These are phyloP conservation scores for Phengaris alcon DNA, from an alignment of 2,888 invertebrate genomes.

Conservation along the genomic window DNA sequence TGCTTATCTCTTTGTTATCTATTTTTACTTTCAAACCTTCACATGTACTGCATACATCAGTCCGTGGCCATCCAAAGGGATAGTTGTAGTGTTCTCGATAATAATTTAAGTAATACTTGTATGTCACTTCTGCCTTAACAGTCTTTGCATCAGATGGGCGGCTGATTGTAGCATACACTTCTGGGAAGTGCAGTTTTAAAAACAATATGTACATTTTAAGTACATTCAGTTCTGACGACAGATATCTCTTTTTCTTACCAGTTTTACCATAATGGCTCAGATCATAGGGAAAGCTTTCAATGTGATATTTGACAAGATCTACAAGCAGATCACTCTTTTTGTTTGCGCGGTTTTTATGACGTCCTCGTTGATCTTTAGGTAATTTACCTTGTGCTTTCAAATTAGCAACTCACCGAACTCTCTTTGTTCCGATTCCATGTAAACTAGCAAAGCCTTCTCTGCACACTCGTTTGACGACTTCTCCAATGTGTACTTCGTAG, in stretches of 20 bases:
- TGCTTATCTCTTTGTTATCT: too few species aligned
- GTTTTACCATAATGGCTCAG: not conserved
- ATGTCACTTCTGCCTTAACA: not conserved
- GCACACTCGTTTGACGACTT: not conserved
- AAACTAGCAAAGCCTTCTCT: too few species aligned
- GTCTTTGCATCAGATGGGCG: not conserved
- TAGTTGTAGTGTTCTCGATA: too few species aligned
- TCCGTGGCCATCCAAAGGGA: too few species aligned
- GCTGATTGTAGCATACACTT: not conserved
- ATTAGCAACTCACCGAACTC: not conserved
- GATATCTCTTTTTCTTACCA: not conserved
- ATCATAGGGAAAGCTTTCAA: not conserved
- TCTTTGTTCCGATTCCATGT: not conserved
- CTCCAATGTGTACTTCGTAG: not conserved
- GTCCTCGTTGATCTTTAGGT: not conserved
- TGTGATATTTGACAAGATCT: not conserved
- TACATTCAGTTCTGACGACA: slow-evolving; percentile 1
- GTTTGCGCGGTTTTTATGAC: too few species aligned
- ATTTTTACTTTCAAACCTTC: too few species aligned
- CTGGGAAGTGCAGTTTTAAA: slow-evolving; percentile 1
- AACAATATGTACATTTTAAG: slow-evolving; percentile 1
- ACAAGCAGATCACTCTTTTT: not conserved
- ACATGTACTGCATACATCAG: too few species aligned
- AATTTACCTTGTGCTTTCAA: not conserved
- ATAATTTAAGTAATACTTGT: too few species aligned